Base-by-base conservation (phyloP, 2,888 invertebrate species). In the Siphlonurus alternatus region DNA sequence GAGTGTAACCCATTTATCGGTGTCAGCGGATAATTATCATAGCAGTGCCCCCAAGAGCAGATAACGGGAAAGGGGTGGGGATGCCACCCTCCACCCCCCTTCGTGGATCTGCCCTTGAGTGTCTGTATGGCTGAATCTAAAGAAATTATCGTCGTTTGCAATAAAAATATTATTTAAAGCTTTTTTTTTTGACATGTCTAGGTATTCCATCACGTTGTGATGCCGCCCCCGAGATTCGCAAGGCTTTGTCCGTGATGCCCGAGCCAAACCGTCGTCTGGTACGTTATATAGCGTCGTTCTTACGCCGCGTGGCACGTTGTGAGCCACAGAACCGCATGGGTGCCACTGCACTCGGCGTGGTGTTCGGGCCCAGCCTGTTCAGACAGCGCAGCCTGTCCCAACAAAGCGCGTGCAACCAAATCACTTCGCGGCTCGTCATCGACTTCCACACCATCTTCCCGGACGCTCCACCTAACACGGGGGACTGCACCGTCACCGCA, bases 301-400 rank as follows among this genome's bases (percentile, higher is more conserved):
- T 79, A 59, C 74, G 74, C 22, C 70, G 73, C 59, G 76, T 78
- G n/a, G 71, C 76, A 1, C 63, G 65, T 19, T 64, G 65, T 5
- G 67, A 70, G 7, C 19, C 56, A n/a, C n/a, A 56, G n/a, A 56
- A 56, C 7, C 56, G 56, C 5, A 22, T 22, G 56, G n/a, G 20
- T 20, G 56, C 22, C 5, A 22, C n/a, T 18, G 56, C 56, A n/a
- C 56, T 56, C 7, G 65, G 67, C 67, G 74, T 75, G 67, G 75
- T 76, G 22, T 77, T 77, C 71, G 77, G 76, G 62, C 77, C 77
- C 59, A 75, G 76, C 69, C 68, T 77, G 23, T 77, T 76, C 70
- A 73, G 75, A 75, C 61, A 51, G 0, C 59, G 53, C 59, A 61
- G 51, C 19, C 23, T 61, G 56, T 10, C 56, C 7, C 19, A 22